phyloP scores from a whole-genome alignment of 2,113 vertebrate genomes.

The Psittacara wagleri region DNA sequence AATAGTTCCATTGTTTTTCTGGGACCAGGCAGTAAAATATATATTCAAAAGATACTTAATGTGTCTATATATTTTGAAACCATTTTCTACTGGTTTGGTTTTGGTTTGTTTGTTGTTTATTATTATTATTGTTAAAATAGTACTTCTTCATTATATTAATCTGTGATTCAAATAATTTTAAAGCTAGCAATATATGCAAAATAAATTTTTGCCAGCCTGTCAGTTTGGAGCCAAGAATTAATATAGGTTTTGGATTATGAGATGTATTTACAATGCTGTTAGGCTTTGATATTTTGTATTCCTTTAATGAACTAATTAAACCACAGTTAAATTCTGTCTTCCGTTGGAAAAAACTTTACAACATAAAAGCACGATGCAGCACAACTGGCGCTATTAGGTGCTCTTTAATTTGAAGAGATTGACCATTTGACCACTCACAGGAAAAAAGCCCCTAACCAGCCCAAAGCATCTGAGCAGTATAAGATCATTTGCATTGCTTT shows the following conservation, averaged over 20 bases:
- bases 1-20: constrained; percentile 66
- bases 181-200: not conserved
- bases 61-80: constrained; percentile 2
- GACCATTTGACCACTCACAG: not conserved
- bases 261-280: not conserved
- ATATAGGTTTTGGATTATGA: not conserved
- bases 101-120: not conserved
- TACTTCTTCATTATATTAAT: not conserved
- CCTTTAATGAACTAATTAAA: not conserved
- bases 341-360: not conserved
- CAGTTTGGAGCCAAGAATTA: not conserved
- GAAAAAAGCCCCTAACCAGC: not conserved
- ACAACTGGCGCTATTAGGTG: not conserved
- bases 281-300: not conserved
- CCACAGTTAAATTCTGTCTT: not conserved
- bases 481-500: not conserved
- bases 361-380: not conserved
- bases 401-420: not conserved
- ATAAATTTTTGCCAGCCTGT: not conserved
- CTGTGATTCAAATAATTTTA: not conserved
- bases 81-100: not conserved
- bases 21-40: constrained; percentile 28
- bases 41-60: constrained; percentile 30
- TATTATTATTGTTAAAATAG: not conserved
- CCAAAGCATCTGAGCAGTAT: not conserved